A percentile compares a stretch with the other conserved stretches of the same genome.
Conservation (phyloP, 2,797 vertebrate species). For the Crocidura indochinensis region DNA sequence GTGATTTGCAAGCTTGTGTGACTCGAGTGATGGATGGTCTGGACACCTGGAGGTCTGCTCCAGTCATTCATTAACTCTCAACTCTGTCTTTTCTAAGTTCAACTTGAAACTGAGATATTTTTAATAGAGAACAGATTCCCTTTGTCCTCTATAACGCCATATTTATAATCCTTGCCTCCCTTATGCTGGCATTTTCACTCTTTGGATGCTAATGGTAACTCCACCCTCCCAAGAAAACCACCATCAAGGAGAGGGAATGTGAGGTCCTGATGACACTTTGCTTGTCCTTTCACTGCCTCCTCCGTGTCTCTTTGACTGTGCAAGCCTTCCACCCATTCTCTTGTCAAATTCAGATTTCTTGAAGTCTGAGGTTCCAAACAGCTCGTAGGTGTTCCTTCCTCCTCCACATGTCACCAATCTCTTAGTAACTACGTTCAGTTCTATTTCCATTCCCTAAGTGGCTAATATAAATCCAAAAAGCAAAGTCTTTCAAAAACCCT, state of each 20-base stretch:
- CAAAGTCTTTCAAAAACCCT: constrained; percentile 18
- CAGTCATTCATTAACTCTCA: constrained; percentile 38
- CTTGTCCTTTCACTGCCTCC: constrained; percentile 24
- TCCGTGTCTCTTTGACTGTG: constrained; percentile 41
- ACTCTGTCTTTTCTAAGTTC: constrained; percentile 29
- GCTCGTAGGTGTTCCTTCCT: constrained; percentile 67
- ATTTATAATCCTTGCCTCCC: not conserved
- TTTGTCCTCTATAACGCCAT: not conserved
- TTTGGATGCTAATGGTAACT: constrained; percentile 9
- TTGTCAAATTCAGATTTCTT: constrained; percentile 67
- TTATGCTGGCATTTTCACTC: constrained; percentile 35
- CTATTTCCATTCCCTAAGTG: constrained; percentile 56
- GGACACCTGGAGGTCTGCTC: not conserved
- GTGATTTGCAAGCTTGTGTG: not conserved
- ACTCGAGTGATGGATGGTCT: constrained; percentile 11
- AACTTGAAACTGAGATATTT: constrained; percentile 49
- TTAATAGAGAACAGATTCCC: constrained; percentile 2
- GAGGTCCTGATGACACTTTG: constrained; percentile 13
- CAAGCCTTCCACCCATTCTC: not conserved
- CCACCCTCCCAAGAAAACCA: constrained; percentile 19
- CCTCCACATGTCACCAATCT: constrained; percentile 49
- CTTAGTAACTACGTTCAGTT: constrained; percentile 66
- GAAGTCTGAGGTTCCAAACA: constrained; percentile 60
- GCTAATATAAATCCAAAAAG: constrained; percentile 67
- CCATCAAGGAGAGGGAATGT: not conserved